Conservation (phyloP, 2,113 vertebrate species). For the Pterophyllum scalare region DNA sequence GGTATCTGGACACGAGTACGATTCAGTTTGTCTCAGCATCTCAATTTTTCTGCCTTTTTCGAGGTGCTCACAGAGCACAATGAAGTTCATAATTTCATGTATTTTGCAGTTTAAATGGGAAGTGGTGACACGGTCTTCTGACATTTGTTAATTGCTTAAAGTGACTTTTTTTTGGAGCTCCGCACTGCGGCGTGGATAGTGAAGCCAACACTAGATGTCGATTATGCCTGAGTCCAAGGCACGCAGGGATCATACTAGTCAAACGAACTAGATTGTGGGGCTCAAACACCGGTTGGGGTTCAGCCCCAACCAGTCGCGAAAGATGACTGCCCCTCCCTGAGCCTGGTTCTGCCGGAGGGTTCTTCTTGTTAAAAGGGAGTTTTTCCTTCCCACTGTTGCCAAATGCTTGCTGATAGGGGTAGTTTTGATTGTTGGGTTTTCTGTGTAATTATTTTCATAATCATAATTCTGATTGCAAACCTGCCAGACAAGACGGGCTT, state of each 20-base stretch:
- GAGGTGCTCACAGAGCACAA: fast-evolving
- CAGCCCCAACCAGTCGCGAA: too few relatives aligned
- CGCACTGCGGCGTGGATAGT: not conserved
- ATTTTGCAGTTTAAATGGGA: not conserved
- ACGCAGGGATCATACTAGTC: not conserved
- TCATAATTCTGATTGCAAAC: too few relatives aligned
- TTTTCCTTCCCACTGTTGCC: too few relatives aligned
- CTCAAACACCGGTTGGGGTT: too few relatives aligned
- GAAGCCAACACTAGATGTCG: fast-evolving
- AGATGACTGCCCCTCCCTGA: too few relatives aligned
- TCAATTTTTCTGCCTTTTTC: not conserved
- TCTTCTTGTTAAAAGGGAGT: too few relatives aligned
- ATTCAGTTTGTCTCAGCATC: not conserved
- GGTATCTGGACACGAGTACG: not conserved
- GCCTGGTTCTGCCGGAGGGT: too few relatives aligned
- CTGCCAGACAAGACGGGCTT: too few relatives aligned
- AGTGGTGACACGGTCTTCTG: not conserved
- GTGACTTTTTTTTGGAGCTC: not conserved
- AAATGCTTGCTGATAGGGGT: too few relatives aligned
- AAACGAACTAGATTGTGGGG: not conserved
- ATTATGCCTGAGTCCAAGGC: fast-evolving
- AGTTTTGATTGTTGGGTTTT: too few relatives aligned
- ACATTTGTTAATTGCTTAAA: not conserved
- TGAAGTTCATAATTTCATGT: not conserved
- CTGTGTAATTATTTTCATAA: too few relatives aligned